Conservation (phyloP, 2,113 vertebrate genomes). For the Spheniscus mendiculus region DNA sequence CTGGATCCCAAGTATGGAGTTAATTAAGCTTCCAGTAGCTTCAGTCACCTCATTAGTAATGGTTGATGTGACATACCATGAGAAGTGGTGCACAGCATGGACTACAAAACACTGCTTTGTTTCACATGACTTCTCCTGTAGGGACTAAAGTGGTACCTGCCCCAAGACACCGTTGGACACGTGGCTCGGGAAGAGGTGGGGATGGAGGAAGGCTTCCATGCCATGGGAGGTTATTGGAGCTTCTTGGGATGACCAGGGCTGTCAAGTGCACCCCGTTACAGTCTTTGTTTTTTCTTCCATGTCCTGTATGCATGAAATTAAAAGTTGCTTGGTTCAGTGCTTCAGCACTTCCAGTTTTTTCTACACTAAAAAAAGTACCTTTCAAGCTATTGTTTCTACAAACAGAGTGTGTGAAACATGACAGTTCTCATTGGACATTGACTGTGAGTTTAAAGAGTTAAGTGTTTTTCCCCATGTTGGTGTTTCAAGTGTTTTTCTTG, state of each 20-base stretch:
- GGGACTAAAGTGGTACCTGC: neutral
- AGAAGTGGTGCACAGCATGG: too few species aligned
- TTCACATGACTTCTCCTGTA: neutral
- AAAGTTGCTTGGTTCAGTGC: neutral
- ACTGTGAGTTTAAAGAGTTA: neutral
- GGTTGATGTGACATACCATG: neutral
- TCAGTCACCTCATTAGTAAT: neutral
- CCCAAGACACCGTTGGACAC: neutral
- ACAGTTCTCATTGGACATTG: neutral
- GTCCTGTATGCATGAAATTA: neutral
- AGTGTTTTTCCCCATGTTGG: neutral
- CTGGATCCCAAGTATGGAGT: neutral
- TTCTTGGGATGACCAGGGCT: neutral
- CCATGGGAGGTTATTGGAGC: neutral
- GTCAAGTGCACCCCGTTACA: neutral
- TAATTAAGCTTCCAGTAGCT: neutral
- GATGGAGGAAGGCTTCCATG: neutral
- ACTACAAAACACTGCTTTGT: neutral
- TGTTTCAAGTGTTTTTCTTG: conserved; percentile 2
- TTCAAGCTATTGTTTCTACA: neutral
- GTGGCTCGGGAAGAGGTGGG: neutral
- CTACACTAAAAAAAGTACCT: neutral
- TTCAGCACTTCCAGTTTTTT: neutral
- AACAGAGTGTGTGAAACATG: neutral
- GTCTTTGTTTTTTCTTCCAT: neutral